Evolutionary conservation across 2,888 invertebrate genomes (phyloP).

Genomic region (Imbricaverruca yamaguchii): DNA sequence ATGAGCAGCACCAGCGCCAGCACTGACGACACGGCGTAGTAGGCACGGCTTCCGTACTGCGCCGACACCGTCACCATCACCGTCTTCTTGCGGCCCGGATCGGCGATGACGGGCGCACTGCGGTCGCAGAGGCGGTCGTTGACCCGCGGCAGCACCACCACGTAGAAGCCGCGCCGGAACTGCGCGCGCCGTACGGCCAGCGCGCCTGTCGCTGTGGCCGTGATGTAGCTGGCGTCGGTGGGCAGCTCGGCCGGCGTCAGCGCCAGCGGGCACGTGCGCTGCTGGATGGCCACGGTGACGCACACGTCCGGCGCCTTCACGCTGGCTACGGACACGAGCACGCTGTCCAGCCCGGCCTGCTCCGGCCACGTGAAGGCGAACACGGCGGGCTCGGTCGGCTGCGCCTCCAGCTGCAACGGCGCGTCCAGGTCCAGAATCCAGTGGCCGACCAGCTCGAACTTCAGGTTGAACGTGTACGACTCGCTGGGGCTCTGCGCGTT

Average conservation of each 20-base stretch:
- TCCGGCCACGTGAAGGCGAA: constrained; percentile 22
- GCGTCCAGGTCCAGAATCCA: constrained; percentile 10
- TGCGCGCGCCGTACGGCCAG: neutral
- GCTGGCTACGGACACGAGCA: neutral
- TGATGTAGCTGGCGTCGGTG: neutral
- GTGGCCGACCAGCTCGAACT: constrained; percentile 3
- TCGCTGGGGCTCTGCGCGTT: neutral
- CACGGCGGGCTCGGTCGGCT: constrained; percentile 21
- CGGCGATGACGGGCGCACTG: neutral
- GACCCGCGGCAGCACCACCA: constrained; percentile 23
- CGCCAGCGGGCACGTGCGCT: constrained; percentile 18
- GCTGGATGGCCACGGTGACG: constrained; percentile 14
- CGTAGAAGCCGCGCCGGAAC: constrained; percentile 24
- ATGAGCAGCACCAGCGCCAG: constrained; percentile 85
- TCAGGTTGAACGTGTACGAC: neutral
- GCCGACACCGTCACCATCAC: constrained; percentile 80
- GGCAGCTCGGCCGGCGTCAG: constrained; percentile 3
- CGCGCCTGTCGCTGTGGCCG: neutral
- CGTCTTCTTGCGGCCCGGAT: constrained; percentile 59
- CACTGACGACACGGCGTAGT: constrained; percentile 77
- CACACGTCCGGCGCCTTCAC: neutral
- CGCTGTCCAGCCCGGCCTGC: neutral
- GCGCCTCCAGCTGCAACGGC: constrained; percentile 3
- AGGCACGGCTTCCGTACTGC: constrained; percentile 59
- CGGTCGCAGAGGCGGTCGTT: constrained; percentile 32